Base-by-base conservation (phyloP, 2,797 vertebrate species). In the Enteromius viviparus region DNA sequence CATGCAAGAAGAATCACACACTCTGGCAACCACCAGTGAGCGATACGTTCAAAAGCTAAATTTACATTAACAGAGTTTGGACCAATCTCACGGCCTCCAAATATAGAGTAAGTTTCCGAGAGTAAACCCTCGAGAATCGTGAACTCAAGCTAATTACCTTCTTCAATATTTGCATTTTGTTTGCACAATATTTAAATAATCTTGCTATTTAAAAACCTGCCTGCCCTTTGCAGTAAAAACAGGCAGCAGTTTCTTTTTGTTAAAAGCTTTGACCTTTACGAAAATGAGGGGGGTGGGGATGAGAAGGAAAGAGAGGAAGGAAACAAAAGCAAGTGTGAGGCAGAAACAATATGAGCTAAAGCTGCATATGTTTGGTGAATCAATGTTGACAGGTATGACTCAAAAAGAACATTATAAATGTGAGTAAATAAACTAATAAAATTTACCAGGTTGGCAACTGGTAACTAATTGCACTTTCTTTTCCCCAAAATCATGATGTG, bases 241-340 rank as follows among this genome's bases (percentile, higher is more conserved):
- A 37, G 55, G 70, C 58, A 66, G 62, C 29, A 21, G 42, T 81
- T 66, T 81, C 58, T 78, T 65, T 70, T 74, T 75, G 78, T 80
- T 85, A 85, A 85, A 85, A 84, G 75, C 86, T 76, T 85, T 81
- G 86, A 85, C 86, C 84, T 87, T 87, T 85, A 83, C 23, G 64
- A n/a, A 68, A 77, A 77, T 26, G 49, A 60, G 21, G 42, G 64
- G 40, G 40, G 47, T 11, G 19, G 42, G 1, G 80, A 66, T 32
- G 47, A 70, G 51, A n/a, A 19, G 45, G 5, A n/a, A 34, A 7
- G 53, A 60, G 68, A 49, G 42, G 19, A 60, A 23, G 51, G 17
- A 71, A 71, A 60, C 66, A 72, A 72, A 64, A 74, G 51, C 72
- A 49, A 34, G 58, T 32, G 29, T 62, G 14, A 23, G 60, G 29